phyloP scores from a whole-genome alignment of 2,888 invertebrate species.

The Plagodis pulveraria region DNA sequence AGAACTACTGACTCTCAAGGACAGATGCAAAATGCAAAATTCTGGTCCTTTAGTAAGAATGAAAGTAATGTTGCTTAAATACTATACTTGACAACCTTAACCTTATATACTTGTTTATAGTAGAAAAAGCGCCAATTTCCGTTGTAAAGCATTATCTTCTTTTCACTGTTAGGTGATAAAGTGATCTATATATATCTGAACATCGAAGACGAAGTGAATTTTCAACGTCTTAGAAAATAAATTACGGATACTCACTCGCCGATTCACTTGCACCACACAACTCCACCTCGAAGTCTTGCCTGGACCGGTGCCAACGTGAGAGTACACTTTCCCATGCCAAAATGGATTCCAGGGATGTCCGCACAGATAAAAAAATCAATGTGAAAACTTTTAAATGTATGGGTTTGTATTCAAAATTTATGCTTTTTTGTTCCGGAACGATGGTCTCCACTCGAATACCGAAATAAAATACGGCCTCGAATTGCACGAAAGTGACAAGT shows the following conservation, averaged over 20 bases:
- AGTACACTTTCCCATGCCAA: slow-evolving; percentile 63
- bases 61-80: too few species aligned
- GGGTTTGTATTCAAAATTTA: slow-evolving; percentile 32
- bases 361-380: slow-evolving; percentile 51
- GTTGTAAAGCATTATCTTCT: too few species aligned
- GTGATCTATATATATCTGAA: neutral
- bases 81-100: too few species aligned
- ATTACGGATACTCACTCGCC: slow-evolving; percentile 26
- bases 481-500: slow-evolving; percentile 17
- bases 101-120: too few species aligned
- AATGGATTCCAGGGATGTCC: slow-evolving; percentile 52
- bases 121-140: too few species aligned
- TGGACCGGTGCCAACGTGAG: slow-evolving; percentile 57
- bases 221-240: slow-evolving; percentile 19
- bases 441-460: slow-evolving; percentile 3
- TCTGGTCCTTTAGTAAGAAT: too few species aligned
- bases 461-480: slow-evolving; percentile 13
- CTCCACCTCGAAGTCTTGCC: slow-evolving; percentile 50
- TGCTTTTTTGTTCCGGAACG: slow-evolving; percentile 30
- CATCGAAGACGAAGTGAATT: slow-evolving; percentile 5
- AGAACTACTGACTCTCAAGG: too few species aligned
- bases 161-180: too few species aligned
- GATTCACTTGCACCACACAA: slow-evolving; percentile 46
- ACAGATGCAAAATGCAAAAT: too few species aligned
- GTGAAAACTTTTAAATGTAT: slow-evolving; percentile 48